Evolutionary conservation across 2,888 invertebrate genomes (phyloP), one percentile per base, ranked within the genome.

Genomic region (Epirrhoe tristata): DNA sequence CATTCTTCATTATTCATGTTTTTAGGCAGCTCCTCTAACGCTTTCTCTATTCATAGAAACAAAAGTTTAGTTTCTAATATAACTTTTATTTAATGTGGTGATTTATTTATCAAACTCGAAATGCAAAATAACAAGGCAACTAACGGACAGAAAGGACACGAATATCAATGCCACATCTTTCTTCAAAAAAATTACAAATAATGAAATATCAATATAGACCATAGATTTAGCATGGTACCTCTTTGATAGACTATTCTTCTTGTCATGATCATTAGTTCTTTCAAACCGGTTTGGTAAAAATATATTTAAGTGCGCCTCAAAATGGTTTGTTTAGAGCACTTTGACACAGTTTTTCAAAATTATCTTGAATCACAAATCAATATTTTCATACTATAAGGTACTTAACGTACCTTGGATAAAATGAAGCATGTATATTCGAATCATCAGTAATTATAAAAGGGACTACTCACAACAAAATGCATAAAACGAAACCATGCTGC

Each of bases 11-110:
- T 91, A 67, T 93, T 85, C 67, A 93, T 88, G 76, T 95, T 94
- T 68, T 94, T 88, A 64, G 96, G 96, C 85, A 96, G 93, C 79
- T 95, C 95, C 79, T 96, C 96, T 89, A 97, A 94, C 82, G 97
- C 97, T 94, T 96, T 97, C 82, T 96, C 96, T 96, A 90, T 71
- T 74, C 58, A 77, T 68, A 75, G 60, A 75, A 70, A 61, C 57
- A 70, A 46, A 63, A 60, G 34, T 67, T 75, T 65, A 74, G 46
- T 24, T 52, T 63, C 24, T 62, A 57, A 58, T 56, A 46, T 16
- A 54, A 16, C 5, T 31, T 56, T 16, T 65, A 32, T 55, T 55
- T 57, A 17, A 55, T 51, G 43, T 6, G 1, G n/a, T 52, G 48
- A 31, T n/a, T 43, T 34, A 34, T 52, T 60, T 66, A 57, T 68